These are phyloP conservation scores for Melanotaenia boesemani DNA, from an alignment of 2,797 vertebrate genomes.

Conservation along the genomic window DNA sequence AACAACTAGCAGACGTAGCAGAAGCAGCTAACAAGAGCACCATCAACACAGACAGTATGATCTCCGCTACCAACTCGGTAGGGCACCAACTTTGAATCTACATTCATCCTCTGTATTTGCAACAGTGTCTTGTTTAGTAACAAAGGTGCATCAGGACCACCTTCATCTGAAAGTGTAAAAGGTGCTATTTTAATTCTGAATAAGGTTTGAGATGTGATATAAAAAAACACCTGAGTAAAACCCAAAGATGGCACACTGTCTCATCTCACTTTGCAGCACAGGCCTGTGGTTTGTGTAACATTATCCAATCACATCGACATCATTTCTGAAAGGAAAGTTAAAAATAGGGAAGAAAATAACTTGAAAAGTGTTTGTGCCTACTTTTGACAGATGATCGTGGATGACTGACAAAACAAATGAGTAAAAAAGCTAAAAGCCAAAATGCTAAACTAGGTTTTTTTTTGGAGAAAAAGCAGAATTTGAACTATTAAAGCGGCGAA, in stretches of 20 bases:
- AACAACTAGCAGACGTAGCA: no score
- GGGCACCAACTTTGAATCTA: background rate
- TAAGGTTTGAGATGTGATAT: background rate
- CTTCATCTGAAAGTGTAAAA: background rate
- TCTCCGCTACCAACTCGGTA: no score
- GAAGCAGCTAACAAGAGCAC: no score
- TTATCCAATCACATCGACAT: slow-evolving; percentile 48
- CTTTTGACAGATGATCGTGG: slow-evolving; percentile 40
- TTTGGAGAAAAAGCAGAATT: slow-evolving; percentile 17
- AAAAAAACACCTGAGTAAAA: slow-evolving; percentile 13
- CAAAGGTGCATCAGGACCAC: slow-evolving; percentile 2
- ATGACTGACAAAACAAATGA: slow-evolving; percentile 15
- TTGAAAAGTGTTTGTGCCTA: slow-evolving; percentile 55
- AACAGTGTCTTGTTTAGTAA: background rate
- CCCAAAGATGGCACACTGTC: slow-evolving; percentile 15
- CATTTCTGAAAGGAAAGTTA: slow-evolving; percentile 11
- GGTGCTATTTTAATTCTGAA: background rate
- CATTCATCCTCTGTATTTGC: background rate
- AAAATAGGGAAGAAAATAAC: slow-evolving; percentile 7
- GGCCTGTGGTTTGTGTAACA: slow-evolving; percentile 20
- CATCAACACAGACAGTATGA: background rate
- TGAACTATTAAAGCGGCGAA: slow-evolving; percentile 19
- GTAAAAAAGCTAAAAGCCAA: slow-evolving; percentile 39
- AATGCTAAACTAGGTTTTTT: slow-evolving; percentile 6
- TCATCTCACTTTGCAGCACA: slow-evolving; percentile 41